phyloP scores from a whole-genome alignment of 2,888 invertebrate species.

The Drosophila lutescens region DNA sequence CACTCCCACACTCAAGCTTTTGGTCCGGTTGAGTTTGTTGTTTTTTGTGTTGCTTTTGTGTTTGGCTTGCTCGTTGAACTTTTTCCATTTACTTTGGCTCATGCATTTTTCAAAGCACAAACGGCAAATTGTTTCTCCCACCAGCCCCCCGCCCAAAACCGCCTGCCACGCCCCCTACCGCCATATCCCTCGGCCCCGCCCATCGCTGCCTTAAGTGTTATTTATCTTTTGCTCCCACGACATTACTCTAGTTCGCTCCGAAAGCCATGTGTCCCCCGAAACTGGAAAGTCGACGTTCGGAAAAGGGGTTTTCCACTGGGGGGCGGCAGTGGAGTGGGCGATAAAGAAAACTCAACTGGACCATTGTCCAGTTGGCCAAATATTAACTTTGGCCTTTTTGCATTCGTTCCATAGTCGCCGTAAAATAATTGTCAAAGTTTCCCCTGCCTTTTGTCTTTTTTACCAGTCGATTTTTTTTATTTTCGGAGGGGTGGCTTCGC shows the following conservation, averaged over 20 bases:
- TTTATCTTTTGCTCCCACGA: slow-evolving; percentile 77
- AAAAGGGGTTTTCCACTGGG: slow-evolving; percentile 56
- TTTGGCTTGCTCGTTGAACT: slow-evolving; percentile 69
- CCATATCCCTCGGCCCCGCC: slow-evolving; percentile 25
- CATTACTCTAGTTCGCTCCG: slow-evolving; percentile 75
- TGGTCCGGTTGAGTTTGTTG: slow-evolving; percentile 23
- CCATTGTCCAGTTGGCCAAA: slow-evolving; percentile 78
- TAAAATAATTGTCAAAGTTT: slow-evolving; percentile 55
- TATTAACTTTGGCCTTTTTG: slow-evolving; percentile 74
- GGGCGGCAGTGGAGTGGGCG: not conserved
- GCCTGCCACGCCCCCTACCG: slow-evolving; percentile 6
- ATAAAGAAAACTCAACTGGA: slow-evolving; percentile 29
- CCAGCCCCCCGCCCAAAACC: not conserved
- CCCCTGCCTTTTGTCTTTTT: slow-evolving; percentile 20
- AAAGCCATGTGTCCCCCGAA: slow-evolving; percentile 22
- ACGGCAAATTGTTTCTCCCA: slow-evolving; percentile 77
- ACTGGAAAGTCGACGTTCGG: slow-evolving; percentile 19
- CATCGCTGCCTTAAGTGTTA: slow-evolving; percentile 72
- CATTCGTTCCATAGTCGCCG: slow-evolving; percentile 44
- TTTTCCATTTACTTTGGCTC: slow-evolving; percentile 80
- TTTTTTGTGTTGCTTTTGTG: slow-evolving; percentile 56
- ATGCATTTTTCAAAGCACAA: slow-evolving; percentile 80
- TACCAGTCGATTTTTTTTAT: slow-evolving; percentile 3
- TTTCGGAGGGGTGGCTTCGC: not conserved
- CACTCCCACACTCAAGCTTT: not conserved